A percentile compares a stretch with the other conserved stretches of the same genome.
Conservation (phyloP, 1,140 invertebrate genomes). For the Lucilia cuprina region DNA sequence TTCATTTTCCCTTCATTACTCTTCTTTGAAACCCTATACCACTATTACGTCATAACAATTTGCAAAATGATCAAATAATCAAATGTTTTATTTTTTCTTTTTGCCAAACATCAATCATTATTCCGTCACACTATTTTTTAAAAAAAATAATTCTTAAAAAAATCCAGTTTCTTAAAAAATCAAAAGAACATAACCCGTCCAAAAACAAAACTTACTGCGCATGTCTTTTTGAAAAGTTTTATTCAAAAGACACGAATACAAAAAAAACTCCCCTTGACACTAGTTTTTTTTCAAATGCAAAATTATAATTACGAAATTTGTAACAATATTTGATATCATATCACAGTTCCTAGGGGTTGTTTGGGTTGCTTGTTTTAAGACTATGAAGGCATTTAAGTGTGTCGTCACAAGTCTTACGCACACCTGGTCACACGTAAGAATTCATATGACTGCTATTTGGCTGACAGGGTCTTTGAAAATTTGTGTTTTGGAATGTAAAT, state of each 20-base stretch:
- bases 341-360: not conserved
- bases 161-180: not conserved
- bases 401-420: conserved; percentile 22
- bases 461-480: not conserved
- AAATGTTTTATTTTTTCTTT: too few relatives aligned
- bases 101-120: not conserved
- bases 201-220: not conserved
- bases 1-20: not conserved
- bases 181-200: not conserved
- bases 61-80: not conserved
- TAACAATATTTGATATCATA: not conserved
- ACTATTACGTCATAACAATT: not conserved
- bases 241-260: too few relatives aligned
- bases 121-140: not conserved
- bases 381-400: not conserved
- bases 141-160: not conserved
- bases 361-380: not conserved
- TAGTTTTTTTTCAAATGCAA: not conserved
- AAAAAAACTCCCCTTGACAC: not conserved
- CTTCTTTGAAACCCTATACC: not conserved
- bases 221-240: not conserved
- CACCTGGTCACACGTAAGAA: conserved; percentile 28
- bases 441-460: not conserved
- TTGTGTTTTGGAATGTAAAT: not conserved
- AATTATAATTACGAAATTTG: conserved; percentile 1